Evolutionary conservation across 2,797 vertebrate species (phyloP).

Genomic region (Myiotriccus ornatus): DNA sequence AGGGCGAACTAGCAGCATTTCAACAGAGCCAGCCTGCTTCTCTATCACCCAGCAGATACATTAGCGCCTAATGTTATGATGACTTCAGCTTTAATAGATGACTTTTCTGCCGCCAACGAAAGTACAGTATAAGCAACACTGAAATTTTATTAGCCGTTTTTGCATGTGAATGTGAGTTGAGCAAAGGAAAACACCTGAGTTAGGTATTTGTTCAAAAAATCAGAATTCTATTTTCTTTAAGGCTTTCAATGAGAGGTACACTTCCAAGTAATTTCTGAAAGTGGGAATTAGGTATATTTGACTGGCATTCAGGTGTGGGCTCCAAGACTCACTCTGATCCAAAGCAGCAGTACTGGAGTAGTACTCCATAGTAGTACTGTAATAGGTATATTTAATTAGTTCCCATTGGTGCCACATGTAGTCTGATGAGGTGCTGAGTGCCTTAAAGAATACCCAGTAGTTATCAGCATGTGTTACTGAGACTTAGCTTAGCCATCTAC

Average conservation of each 20-base stretch:
- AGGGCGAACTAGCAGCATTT: neutral
- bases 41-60: neutral
- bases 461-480: neutral
- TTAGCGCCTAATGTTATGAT: slow-evolving; percentile 26
- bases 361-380: neutral
- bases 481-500: neutral
- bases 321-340: neutral
- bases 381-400: neutral
- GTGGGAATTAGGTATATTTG: neutral
- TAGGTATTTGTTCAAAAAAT: neutral
- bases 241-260: neutral
- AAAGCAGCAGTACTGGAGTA: neutral
- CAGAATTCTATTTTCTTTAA: neutral
- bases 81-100: slow-evolving; percentile 19
- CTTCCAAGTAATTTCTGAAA: neutral
- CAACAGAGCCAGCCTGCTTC: neutral
- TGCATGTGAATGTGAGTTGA: neutral
- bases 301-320: neutral
- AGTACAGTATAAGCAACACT: neutral
- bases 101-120: neutral
- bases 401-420: neutral
- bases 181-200: neutral
- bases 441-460: neutral
- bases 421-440: neutral
- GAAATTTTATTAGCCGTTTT: slow-evolving; percentile 7